Base-by-base conservation (phyloP, 2,797 vertebrate species). In the Molossus molossus region DNA sequence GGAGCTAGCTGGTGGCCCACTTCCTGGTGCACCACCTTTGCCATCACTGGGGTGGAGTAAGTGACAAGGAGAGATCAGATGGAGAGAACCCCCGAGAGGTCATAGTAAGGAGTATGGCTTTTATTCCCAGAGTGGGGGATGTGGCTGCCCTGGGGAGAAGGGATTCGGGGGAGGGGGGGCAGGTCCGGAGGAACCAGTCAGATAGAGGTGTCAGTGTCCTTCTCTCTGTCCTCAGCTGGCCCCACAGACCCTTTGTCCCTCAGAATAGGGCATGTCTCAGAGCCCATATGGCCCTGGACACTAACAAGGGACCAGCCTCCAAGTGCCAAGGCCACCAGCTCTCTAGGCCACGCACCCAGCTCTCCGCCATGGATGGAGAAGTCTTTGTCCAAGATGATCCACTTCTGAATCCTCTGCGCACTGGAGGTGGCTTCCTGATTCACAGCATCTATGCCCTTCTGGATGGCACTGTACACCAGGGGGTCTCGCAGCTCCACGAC, bases 361-460 rank as follows among this genome's bases (percentile, higher is more conserved):
- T 99, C 99, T 90, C 99, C 99, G 0, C 99, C 98, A 0, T 18
- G 0, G 25, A 99, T 45, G 1, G 99, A 99, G 79, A 99, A 99
- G 96, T 99, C 99, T 62, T 97, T 98, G 4, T 99, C 98, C 91
- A 99, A 97, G 9, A 99, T 67, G 5, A 96, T 6, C 99, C 99
- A 99, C 97, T 99, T 99, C 98, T 99, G 99, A 60, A 99, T 96
- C 89, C 98, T 99, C 98, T 99, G 99, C 0, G 99, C 99, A 0
- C 99, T 99, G 8, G 99, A 99, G 0, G 91, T 85, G 0, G 99
- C 98, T 3, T 89, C 91, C 91, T 99, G 96, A 0, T 99, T 99
- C 94, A 99, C 99, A 0, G 84, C 45, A 1, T 98, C 98, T 55
- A 99, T 98, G 6, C 98, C 99, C 27, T 99, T 98, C 98, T 99